These are phyloP conservation scores for Platycheirus albimanus DNA, from an alignment of 2,888 invertebrate species.

Conservation along the genomic window DNA sequence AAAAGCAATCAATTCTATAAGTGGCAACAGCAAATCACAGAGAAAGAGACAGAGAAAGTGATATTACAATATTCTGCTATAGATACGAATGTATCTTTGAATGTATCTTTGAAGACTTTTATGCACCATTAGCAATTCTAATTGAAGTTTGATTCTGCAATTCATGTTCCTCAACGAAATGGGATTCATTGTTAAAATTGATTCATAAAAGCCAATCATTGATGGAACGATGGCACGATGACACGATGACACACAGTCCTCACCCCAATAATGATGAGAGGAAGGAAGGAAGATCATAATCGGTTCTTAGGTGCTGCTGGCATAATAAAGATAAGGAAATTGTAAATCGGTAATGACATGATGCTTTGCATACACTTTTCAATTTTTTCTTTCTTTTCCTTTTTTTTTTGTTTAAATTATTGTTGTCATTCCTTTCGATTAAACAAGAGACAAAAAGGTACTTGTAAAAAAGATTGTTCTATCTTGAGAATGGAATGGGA, in stretches of 20 bases:
- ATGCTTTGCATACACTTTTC: conserved; percentile 30
- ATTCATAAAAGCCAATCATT: conserved; percentile 36
- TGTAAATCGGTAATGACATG: conserved; percentile 41
- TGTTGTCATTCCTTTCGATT: background rate
- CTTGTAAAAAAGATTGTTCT: no score
- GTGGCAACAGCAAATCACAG: conserved; percentile 23
- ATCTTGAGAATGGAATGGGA: no score
- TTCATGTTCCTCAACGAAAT: conserved; percentile 21
- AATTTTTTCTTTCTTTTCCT: background rate
- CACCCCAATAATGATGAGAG: no score
- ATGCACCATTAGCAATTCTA: conserved; percentile 60
- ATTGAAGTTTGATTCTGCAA: conserved; percentile 47
- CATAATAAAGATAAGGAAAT: conserved; percentile 35
- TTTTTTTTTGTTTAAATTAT: conserved; percentile 12
- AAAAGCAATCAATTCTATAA: conserved; percentile 50
- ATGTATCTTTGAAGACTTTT: conserved; percentile 22
- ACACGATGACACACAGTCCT: background rate
- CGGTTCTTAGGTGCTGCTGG: conserved; percentile 31
- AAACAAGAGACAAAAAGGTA: background rate
- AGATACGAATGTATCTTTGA: no score
- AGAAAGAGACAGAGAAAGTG: no score
- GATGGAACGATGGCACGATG: background rate
- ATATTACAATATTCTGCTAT: background rate
- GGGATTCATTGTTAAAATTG: conserved; percentile 35
- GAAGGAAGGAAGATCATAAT: conserved; percentile 35